Conservation (phyloP, 2,888 invertebrate genomes). For the Pterostichus niger region DNA sequence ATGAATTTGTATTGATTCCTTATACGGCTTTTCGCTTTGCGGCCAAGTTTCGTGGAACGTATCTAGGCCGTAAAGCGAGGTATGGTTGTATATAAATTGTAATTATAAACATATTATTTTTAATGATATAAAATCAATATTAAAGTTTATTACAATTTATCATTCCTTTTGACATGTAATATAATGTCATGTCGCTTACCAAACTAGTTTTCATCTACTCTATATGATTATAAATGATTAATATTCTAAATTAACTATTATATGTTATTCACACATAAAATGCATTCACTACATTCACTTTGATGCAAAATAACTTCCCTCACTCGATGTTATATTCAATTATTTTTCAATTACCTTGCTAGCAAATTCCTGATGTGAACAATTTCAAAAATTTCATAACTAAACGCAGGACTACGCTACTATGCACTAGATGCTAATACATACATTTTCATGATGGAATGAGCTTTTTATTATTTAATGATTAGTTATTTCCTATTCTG, state of each 20-base stretch:
- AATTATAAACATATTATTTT: too few relatives aligned
- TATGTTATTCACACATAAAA: conserved; percentile 41
- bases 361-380: neutral
- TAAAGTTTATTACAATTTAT: conserved; percentile 19
- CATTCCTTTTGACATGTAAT: conserved; percentile 11
- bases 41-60: too few relatives aligned
- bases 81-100: too few relatives aligned
- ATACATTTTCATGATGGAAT: too few relatives aligned
- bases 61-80: too few relatives aligned
- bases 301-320: conserved; percentile 28
- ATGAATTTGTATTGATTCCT: too few relatives aligned
- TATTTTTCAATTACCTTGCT: conserved; percentile 35
- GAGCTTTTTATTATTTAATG: neutral
- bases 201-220: conserved; percentile 30
- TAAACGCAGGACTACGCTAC: too few relatives aligned
- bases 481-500: neutral
- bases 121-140: conserved; percentile 24
- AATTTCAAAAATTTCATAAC: conserved; percentile 31
- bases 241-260: conserved; percentile 43
- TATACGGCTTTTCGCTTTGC: too few relatives aligned
- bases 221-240: conserved; percentile 22
- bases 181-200: conserved; percentile 31
- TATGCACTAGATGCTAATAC: too few relatives aligned
- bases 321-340: conserved; percentile 31
- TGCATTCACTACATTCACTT: conserved; percentile 25